Percentiles rank a stretch among this genome's conserved stretches.
These are phyloP conservation scores for Heteromormyrus szaboi DNA, from an alignment of 2,797 vertebrate genomes.

Conservation along the genomic window DNA sequence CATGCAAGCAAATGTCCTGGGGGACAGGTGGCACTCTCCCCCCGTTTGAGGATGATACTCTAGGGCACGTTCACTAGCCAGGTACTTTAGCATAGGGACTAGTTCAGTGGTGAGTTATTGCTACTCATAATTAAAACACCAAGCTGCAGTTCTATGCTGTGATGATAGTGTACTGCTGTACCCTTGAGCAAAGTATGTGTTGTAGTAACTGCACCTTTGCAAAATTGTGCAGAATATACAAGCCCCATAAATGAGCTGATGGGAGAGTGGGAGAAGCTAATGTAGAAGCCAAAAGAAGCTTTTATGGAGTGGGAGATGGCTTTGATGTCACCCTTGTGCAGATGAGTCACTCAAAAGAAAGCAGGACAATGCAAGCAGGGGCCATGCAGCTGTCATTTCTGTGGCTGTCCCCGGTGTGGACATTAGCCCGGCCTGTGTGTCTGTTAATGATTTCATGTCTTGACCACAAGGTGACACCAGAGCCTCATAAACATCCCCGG, in stretches of 20 bases:
- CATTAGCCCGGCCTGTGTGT: neutral
- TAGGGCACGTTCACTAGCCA: neutral
- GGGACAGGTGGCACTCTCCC: neutral
- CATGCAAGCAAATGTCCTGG: neutral
- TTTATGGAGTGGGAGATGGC: neutral
- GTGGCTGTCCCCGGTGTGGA: neutral
- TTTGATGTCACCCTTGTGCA: neutral
- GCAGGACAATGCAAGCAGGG: too few relatives aligned
- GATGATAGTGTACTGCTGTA: neutral
- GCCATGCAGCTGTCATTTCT: neutral
- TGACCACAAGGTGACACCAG: slow-evolving; percentile 28
- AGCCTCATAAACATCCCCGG: slow-evolving; percentile 21
- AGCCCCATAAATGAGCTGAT: neutral
- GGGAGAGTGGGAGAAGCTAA: neutral
- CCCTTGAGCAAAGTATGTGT: neutral
- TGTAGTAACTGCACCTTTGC: neutral
- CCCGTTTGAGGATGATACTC: neutral
- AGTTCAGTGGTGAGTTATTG: neutral
- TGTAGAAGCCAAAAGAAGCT: neutral
- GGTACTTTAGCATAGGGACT: neutral
- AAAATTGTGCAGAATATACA: neutral
- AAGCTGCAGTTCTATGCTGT: neutral
- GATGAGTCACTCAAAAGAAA: neutral
- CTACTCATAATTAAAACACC: neutral
- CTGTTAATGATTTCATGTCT: neutral